These are phyloP conservation scores for Drosophila sucinea DNA, from an alignment of 1,140 invertebrate genomes.

Conservation along the genomic window DNA sequence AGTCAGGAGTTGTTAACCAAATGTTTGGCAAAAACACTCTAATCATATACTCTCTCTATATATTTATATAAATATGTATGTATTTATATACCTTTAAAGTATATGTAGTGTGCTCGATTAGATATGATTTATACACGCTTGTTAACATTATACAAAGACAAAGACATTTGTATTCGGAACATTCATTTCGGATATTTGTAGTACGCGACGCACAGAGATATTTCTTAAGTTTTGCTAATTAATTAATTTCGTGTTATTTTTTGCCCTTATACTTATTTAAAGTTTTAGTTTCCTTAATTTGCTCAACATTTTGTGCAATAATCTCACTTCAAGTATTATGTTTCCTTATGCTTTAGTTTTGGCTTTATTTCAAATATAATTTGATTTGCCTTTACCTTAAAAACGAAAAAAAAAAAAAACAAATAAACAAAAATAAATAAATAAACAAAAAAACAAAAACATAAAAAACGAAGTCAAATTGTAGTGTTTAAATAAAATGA, in stretches of 20 bases:
- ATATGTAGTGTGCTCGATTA: background rate
- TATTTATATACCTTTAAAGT: background rate
- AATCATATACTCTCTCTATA: constrained; percentile 1
- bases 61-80: background rate
- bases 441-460: background rate
- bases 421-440: constrained; percentile 33
- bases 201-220: constrained; percentile 6
- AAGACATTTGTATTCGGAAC: constrained; percentile 11
- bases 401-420: constrained; percentile 18
- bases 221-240: background rate
- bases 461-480: constrained; percentile 37
- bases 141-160: background rate
- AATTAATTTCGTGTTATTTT: constrained; percentile 26
- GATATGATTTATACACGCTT: constrained; percentile 10
- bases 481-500: constrained; percentile 43
- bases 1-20: background rate
- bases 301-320: constrained; percentile 45
- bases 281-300: constrained; percentile 18
- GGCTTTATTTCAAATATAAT: constrained; percentile 15
- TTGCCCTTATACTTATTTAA: constrained; percentile 24
- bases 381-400: constrained; percentile 29
- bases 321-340: constrained; percentile 51
- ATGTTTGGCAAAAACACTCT: constrained; percentile 4
- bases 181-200: constrained; percentile 3
- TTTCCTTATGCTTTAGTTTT: constrained; percentile 34